Base-by-base conservation (phyloP, 2,888 invertebrate species). In the Prosapia bicincta region DNA sequence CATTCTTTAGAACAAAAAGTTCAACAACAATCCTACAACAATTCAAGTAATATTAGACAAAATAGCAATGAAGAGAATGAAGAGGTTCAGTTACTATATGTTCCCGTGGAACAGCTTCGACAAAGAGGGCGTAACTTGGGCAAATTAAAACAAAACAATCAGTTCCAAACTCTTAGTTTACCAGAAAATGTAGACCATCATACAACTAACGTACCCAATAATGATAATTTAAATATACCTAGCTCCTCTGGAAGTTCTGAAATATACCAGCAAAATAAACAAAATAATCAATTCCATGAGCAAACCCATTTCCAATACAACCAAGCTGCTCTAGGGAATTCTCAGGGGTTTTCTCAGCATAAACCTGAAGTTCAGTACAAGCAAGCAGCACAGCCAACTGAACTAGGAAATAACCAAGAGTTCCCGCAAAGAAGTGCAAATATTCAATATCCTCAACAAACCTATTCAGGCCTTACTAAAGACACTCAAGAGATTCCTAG, bases 41-140 rank as follows among this genome's bases (percentile, higher is more conserved):
- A 54, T 54, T 2, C 54, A 20, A 54, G 30, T 1, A 69, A 43
- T 10, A 30, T 67, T n/a, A 20, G 43, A n/a, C 70, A 69, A 13
- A 71, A 70, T 13, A 25, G 71, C 76, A 73, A 80, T 76, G 76
- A 78, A 78, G 87, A 88, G 83, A 85, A 87, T 80, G 91, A 92
- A 84, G 90, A 92, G 84, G 91, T 94, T 0, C 94, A 95, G 82
- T 84, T 95, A 43, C 86, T 95, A 0, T 95, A 95, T 82, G 94
- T 95, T 0, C 95, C 95, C 5, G 88, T 94, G 26, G 94, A 95
- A 82, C 90, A 92, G 0, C 84, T 94, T 25, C 89, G 90, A 80
- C 86, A 88, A 82, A 82, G 85, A 25, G 84, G 83, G 85, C 75
- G 76, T 81, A n/a, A 72, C 67, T 43, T 70, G n/a, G 71, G 75